phyloP scores from a whole-genome alignment of 1,140 invertebrate species.

The Chrysopa pallens region DNA sequence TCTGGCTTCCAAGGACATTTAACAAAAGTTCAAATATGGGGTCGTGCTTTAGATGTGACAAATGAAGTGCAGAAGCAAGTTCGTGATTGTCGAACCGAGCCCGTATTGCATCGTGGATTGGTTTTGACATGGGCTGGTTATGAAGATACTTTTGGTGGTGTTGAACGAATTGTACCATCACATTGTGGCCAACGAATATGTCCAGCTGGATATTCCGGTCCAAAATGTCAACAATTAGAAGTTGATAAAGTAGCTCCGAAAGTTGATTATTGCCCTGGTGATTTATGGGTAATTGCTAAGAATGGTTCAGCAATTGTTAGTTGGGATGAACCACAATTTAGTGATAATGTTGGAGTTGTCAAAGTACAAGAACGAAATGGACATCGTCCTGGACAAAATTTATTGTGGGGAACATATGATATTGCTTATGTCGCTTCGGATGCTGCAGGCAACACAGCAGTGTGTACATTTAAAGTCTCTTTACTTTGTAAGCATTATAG shows the following conservation, averaged over 20 bases:
- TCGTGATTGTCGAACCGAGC: slow-evolving; percentile 76
- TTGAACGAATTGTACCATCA: slow-evolving; percentile 79
- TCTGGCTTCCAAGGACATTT: slow-evolving; percentile 87
- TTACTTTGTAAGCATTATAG: slow-evolving; percentile 52
- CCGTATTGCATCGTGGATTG: slow-evolving; percentile 71
- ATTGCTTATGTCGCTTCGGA: slow-evolving; percentile 89
- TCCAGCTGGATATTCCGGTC: slow-evolving; percentile 64
- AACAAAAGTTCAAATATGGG: slow-evolving; percentile 91
- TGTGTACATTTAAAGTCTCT: slow-evolving; percentile 87
- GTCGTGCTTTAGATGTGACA: slow-evolving; percentile 71
- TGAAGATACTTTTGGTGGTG: slow-evolving; percentile 72
- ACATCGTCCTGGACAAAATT: slow-evolving; percentile 74
- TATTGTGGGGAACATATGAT: slow-evolving; percentile 83
- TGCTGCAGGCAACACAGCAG: slow-evolving; percentile 74
- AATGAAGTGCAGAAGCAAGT: slow-evolving; percentile 89
- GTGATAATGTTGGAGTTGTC: slow-evolving; percentile 66
- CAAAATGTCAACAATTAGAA: slow-evolving; percentile 66
- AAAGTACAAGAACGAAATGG: slow-evolving; percentile 72
- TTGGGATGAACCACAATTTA: slow-evolving; percentile 90
- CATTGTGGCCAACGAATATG: slow-evolving; percentile 77
- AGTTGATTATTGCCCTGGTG: slow-evolving; percentile 78
- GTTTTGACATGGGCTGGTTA: slow-evolving; percentile 86
- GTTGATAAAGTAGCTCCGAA: slow-evolving; percentile 71
- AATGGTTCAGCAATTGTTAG: slow-evolving; percentile 79
- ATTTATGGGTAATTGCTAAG: slow-evolving; percentile 83